Conservation (phyloP, 2,888 invertebrate species). For the Pachycephus smyrnensis region DNA sequence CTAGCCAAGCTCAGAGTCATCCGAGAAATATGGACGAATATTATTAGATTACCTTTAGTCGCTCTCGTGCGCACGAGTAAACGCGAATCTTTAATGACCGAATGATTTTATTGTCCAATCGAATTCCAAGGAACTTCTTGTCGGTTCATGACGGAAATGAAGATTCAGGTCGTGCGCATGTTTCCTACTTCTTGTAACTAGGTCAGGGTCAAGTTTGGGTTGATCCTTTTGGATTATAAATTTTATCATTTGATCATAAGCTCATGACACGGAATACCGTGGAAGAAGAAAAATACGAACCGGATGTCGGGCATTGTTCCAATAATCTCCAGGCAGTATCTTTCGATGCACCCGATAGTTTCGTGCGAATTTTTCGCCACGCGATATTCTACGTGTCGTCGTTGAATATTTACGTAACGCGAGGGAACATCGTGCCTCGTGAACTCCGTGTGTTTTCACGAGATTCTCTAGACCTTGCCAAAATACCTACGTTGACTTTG, state of each 20-base stretch:
- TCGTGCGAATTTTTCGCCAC: not conserved
- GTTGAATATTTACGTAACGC: not conserved
- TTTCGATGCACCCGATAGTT: not conserved
- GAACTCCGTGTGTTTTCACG: not conserved
- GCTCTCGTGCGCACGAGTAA: conserved; percentile 27
- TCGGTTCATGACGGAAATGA: not conserved
- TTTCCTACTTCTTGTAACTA: not conserved
- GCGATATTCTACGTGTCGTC: not conserved
- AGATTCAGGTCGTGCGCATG: not conserved
- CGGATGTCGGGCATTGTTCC: not conserved
- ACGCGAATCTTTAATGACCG: not conserved
- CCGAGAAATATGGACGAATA: conserved; percentile 52
- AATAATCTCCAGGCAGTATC: not conserved
- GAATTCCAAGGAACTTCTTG: not conserved
- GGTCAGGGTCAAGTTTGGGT: not conserved
- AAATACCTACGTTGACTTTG: not conserved
- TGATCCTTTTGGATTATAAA: not conserved
- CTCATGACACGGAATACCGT: not conserved
- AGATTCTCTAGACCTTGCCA: not conserved
- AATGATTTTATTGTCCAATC: not conserved
- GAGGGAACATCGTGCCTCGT: not conserved
- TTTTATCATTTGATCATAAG: not conserved
- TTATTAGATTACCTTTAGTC: conserved; percentile 52
- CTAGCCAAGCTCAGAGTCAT: conserved; percentile 43
- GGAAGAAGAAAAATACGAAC: not conserved